Conservation (phyloP, 2,113 vertebrate genomes). For the Oxyura jamaicensis region DNA sequence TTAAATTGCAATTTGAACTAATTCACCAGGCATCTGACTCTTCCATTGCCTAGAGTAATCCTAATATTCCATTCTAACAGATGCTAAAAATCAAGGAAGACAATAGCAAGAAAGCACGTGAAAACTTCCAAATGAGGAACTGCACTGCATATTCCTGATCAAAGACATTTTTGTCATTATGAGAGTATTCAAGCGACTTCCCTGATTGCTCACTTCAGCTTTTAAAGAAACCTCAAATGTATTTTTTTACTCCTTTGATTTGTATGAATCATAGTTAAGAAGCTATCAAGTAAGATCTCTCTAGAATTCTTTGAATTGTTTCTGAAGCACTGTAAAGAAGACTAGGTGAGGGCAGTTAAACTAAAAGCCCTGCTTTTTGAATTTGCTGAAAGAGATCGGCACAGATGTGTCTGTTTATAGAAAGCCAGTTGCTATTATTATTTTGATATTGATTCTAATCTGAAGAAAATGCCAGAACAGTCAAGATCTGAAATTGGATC, state of each 20-base stretch:
- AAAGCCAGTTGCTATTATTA: neutral
- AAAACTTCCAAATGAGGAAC: neutral
- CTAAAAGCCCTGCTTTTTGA: neutral
- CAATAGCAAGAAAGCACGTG: neutral
- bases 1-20: neutral
- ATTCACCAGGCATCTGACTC: neutral
- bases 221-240: neutral
- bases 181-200: neutral
- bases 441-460: constrained; percentile 15
- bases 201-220: neutral
- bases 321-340: neutral
- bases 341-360: neutral
- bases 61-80: neutral
- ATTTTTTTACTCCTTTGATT: constrained; percentile 24
- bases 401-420: neutral
- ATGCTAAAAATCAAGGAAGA: neutral
- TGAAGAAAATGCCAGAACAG: neutral
- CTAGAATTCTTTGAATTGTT: neutral
- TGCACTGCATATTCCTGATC: neutral
- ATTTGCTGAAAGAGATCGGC: neutral
- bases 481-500: neutral
- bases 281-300: neutral
- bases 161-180: neutral
- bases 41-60: neutral
- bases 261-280: neutral